Base-by-base conservation (phyloP, 2,888 invertebrate genomes). In the Cerceris rybyensis region DNA sequence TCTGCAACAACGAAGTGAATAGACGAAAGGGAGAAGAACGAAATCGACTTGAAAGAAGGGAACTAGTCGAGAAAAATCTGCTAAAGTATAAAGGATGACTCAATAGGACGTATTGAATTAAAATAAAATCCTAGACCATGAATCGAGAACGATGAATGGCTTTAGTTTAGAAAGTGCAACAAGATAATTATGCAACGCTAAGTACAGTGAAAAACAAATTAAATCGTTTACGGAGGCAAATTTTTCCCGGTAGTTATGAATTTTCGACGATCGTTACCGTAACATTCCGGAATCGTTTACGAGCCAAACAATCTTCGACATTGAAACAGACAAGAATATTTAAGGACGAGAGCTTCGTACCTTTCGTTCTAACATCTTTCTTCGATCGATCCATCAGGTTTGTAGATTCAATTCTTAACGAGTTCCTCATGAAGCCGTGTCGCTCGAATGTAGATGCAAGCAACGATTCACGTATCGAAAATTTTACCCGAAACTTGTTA, bases 1-100 rank as follows among this genome's bases (percentile, higher is more conserved):
- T 55, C 54, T 59, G 60, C 70, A 58, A 70, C 70, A 70, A 78
- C 67, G 78, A 61, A 77, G 49, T 57, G 63, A 67, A 50, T 70
- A 65, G 69, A 43, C 59, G 64, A 60, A 39, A 39, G 55, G 54
- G 52, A 60, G 43, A 43, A 42, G 4, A 28, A 39, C 9, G 16
- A n/a, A 42, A 41, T 43, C 63, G 50, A n/a, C 54, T 17, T 58
- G 58, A 55, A 17, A 39, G 46, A 60, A 17, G 59, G 9, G 16
- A 39, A 42, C n/a, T 42, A n/a, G 41, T 42, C 8, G 11, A 61
- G 28, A 49, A 42, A 14, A 49, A 41, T 11, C 14, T 46, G 16
- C 28, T 43, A 46, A 61, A 28, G 17, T 50, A 28, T 28, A 63
- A 50, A 28, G 50, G 50, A 39, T 39, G 17, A 63, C 50, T n/a